Evolutionary conservation across 2,797 vertebrate genomes (phyloP).

Genomic region (Enoplosus armatus): DNA sequence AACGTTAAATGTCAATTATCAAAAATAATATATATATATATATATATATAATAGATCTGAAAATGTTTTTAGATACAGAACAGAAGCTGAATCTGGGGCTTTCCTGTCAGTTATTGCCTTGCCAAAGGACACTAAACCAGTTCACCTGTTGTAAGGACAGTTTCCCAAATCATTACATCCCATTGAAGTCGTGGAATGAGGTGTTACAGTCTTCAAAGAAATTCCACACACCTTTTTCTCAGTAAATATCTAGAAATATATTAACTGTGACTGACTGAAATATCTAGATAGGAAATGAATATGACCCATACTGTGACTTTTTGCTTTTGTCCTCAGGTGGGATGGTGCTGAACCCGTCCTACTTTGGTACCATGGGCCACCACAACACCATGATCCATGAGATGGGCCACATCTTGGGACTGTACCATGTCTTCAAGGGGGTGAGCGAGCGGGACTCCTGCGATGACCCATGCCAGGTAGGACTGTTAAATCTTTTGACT

Average conservation of each 20-base stretch:
- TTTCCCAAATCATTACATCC: neutral
- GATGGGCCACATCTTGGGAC: constrained; percentile 95
- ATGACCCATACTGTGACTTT: neutral
- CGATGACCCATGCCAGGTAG: constrained; percentile 94
- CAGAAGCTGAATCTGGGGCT: neutral
- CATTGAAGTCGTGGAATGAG: neutral
- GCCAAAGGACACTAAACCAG: neutral
- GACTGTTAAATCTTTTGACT: neutral
- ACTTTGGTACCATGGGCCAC: constrained; percentile 92
- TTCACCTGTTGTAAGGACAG: constrained; percentile 1
- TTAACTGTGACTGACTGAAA: neutral
- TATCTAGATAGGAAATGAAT: neutral
- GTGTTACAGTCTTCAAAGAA: neutral
- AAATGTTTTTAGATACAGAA: neutral
- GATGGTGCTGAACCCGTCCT: constrained; percentile 94
- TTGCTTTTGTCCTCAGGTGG: constrained; percentile 86
- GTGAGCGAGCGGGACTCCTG: constrained; percentile 97
- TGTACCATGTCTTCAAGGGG: constrained; percentile 98
- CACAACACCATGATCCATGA: constrained; percentile 98
- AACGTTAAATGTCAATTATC: no score
- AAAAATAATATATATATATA: no score
- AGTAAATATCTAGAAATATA: neutral
- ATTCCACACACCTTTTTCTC: neutral
- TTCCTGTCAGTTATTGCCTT: neutral
- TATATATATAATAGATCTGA: constrained; percentile 1